Base-by-base conservation (phyloP, 2,113 vertebrate genomes). In the Ancistrus triradiatus region DNA sequence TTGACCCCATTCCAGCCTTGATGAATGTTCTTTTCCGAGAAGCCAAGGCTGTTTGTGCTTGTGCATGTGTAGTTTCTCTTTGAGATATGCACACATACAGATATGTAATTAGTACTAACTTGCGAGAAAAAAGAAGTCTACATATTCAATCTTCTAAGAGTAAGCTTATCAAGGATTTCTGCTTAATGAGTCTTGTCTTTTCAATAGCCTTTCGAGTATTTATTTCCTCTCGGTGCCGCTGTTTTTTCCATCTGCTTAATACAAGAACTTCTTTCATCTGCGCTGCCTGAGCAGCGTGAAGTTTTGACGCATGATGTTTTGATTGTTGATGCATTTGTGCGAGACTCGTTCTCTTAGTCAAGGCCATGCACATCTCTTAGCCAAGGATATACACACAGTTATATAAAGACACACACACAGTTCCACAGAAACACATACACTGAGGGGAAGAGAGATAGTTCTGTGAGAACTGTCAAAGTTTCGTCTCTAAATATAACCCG, bases 341-440 rank as follows among this genome's bases (percentile, higher is more conserved):
- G 38, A 64, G 42, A 44, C 38, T 59, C 38, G n/a, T 33, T 59
- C 43, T 35, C 43, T 35, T 33, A 22, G 40, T 50, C 44, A 59
- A 50, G 43, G 33, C 19, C 53, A 24, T n/a, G 35, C 21, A 15
- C 14, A 15, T 27, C 13, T 40, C 43, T 44, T 21, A 35, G 62
- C n/a, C 46, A 59, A 59, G 43, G 33, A 22, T 19, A 28, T 42
- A 48, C 42, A 18, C 50, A 44, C 25, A 22, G 42, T 33, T 18
- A 61, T 19, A 60, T 47, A 52, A 43, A 48, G 10, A 66, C 44
- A 59, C 22, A 59, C 35, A 46, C 18, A 21, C 22, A 33, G n/a
- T 42, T 7, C 24, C 17, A 60, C 19, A 44, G 4, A 52, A 2
- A 57, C 14, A 51, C 49, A 40, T 21, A 49, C 19, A 31, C 7